Base-by-base conservation (phyloP, 2,113 vertebrate species). In the Cephalopterus ornatus region DNA sequence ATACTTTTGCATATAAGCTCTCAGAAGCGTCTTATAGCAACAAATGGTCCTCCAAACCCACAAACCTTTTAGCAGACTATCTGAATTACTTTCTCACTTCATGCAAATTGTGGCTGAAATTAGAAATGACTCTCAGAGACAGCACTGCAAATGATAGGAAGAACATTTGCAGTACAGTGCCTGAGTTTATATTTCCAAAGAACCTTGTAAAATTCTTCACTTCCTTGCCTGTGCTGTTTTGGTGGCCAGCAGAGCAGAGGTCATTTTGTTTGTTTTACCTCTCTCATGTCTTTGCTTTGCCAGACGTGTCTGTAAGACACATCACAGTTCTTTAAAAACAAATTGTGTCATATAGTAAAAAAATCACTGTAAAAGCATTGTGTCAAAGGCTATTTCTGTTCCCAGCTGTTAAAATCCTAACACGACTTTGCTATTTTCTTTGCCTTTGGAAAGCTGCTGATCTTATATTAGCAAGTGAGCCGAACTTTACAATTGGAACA, bases 261-360 rank as follows among this genome's bases (percentile, higher is more conserved):
- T 92, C 58, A 78, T 85, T 94, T 79, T 93, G 83, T 96, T 95
- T 94, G 83, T 78, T 95, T 95, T 96, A 94, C 80, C 66, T 83
- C 72, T 93, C 44, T 90, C 66, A 72, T 58, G 53, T 87, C 63
- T 89, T 72, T 26, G 8, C 52, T 89, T 93, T 93, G 88, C 73
- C 86, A 95, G 81, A 86, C 39, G 61, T 59, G 52, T 92, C 88
- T 94, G 77, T 89, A 85, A 93, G 86, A 75, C 56, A 84, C 66
- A 89, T 79, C n/a, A 91, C 32, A 87, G 63, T 59, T 95, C 83
- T 93, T 95, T 82, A 90, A 96, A 95, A 97, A 93, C 88, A 96
- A 92, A 95, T 92, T 94, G 80, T 96, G 83, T 95, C 91, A 87
- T 73, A 14, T 52, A 91, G 56, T 62, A 84, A 96, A 85, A 65